Base-by-base conservation (phyloP, 2,113 vertebrate genomes). In the Alectura lathami region DNA sequence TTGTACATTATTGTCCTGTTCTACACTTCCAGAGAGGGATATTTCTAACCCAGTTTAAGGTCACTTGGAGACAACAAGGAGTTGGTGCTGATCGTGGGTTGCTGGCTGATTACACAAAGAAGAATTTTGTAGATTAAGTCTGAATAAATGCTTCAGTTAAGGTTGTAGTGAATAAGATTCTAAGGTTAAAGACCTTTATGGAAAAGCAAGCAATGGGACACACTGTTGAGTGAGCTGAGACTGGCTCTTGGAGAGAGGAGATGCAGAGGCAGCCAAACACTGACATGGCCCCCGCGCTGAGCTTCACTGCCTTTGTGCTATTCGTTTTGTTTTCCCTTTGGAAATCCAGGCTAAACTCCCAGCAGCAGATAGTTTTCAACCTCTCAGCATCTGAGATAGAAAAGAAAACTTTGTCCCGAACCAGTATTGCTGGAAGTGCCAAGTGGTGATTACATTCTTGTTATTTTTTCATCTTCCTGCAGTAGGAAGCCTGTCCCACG, bases 271-370 rank as follows among this genome's bases (percentile, higher is more conserved):
- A 93, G 88, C 90, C 90, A 95, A 93, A 93, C 82, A 84, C 90
- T 92, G 85, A 89, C 94, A 79, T 6, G 0, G 50, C 80, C 72
- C 83, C 80, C 32, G 53, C 2, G 20, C 86, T 92, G 93, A 50
- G 56, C 51, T 78, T 45, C 29, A 16, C 2, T 75, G 73, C 30
- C 42, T 66, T 50, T 78, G 67, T 60, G 85, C 26, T 0, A 0
- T 22, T 82, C 81, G 47, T 70, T 86, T 94, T 93, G 70, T 84
- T 84, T 18, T 75, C 95, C 91, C 84, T 85, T 95, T 91, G 78
- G 90, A 91, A 94, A 96, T 82, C 17, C 73, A 93, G 81, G 56
- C 77, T 67, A 48, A 63, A 38, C 23, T 91, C 60, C 68, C 74
- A 63, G 86, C 53, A 91, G 56, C 78, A 79, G 75, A 88, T 91